Conservation (phyloP, 2,113 vertebrate species). For the Tyrannus savana region DNA sequence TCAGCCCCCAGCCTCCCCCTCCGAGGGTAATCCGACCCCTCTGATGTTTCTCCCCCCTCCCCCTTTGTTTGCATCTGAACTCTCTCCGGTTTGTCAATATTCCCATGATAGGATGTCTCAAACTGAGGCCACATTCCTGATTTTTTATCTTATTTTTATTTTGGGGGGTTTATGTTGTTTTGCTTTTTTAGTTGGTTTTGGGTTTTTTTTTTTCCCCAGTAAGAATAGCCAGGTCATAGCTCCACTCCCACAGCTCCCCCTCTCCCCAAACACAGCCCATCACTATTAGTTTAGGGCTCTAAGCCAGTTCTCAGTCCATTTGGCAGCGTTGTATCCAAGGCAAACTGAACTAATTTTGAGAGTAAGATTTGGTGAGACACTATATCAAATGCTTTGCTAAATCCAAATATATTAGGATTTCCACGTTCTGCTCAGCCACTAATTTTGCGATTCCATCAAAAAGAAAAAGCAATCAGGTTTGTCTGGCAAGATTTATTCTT, state of each 20-base stretch:
- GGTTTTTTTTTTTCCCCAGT: neutral
- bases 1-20: neutral
- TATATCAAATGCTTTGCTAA: conserved; percentile 64
- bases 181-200: too few species aligned
- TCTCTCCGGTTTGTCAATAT: neutral
- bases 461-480: conserved; percentile 72
- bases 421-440: conserved; percentile 58
- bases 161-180: neutral
- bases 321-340: conserved; percentile 37
- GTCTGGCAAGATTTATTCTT: conserved; percentile 66
- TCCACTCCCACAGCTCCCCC: neutral
- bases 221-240: neutral
- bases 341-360: conserved; percentile 67
- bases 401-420: conserved; percentile 71
- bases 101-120: neutral
- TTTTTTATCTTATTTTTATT: neutral
- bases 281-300: neutral
- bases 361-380: conserved; percentile 51
- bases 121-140: neutral
- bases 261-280: neutral
- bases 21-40: neutral
- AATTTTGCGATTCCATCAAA: conserved; percentile 68
- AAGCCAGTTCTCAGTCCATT: conserved; percentile 50
- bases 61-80: neutral
- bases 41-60: fast-evolving